These are phyloP conservation scores for Boloria selene DNA, from an alignment of 2,888 invertebrate species.

Conservation along the genomic window DNA sequence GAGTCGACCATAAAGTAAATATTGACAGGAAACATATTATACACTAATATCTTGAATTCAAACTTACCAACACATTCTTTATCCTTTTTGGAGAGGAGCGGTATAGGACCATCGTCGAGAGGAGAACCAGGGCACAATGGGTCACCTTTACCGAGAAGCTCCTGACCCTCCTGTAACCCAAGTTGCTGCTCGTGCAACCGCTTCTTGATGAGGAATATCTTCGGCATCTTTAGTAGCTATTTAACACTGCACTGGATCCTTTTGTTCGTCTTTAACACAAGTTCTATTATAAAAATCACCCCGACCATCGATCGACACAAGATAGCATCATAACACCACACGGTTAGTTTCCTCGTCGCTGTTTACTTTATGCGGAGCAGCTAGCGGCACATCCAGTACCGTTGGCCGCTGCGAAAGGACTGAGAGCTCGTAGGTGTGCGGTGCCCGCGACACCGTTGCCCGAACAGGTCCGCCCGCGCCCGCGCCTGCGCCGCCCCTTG, in stretches of 20 bases:
- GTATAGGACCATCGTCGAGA: slow-evolving; percentile 82
- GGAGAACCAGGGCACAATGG: slow-evolving; percentile 83
- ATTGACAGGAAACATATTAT: slow-evolving; percentile 37
- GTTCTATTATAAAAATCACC: slow-evolving; percentile 65
- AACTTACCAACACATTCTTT: slow-evolving; percentile 71
- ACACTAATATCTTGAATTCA: slow-evolving; percentile 34
- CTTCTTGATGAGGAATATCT: slow-evolving; percentile 95
- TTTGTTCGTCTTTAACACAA: slow-evolving; percentile 67
- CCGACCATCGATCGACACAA: slow-evolving; percentile 57
- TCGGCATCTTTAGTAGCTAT: slow-evolving; percentile 87
- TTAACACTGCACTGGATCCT: slow-evolving; percentile 75
- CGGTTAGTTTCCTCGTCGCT: slow-evolving; percentile 74
- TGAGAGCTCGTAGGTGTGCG: slow-evolving; percentile 73
- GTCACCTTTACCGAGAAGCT: slow-evolving; percentile 86
- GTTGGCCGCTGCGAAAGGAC: slow-evolving; percentile 80
- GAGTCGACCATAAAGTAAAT: neutral
- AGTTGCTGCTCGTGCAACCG: slow-evolving; percentile 95
- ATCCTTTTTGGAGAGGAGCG: slow-evolving; percentile 83
- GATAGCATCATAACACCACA: slow-evolving; percentile 78
- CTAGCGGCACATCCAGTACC: slow-evolving; percentile 80
- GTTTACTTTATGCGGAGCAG: slow-evolving; percentile 70
- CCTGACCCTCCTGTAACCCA: slow-evolving; percentile 91
- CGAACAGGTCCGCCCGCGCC: slow-evolving; percentile 77
- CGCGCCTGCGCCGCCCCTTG: slow-evolving; percentile 67
- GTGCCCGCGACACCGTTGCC: slow-evolving; percentile 79